Conservation (phyloP, 2,797 vertebrate genomes). For the Rachycentron canadum region DNA sequence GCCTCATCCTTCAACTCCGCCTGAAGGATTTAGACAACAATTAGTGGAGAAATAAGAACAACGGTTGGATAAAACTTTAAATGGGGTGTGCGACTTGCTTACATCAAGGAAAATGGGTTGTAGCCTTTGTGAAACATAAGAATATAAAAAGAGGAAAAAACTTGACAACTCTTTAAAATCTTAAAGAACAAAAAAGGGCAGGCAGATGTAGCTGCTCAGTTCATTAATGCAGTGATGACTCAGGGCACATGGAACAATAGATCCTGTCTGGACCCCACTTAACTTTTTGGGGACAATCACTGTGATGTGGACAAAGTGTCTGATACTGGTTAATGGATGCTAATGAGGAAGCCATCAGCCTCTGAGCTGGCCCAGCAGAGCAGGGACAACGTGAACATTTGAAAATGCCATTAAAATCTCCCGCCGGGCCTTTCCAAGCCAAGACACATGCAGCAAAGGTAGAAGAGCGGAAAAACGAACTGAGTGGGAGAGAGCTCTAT, state of each 20-base stretch:
- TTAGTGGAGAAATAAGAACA: neutral
- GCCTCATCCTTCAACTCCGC: slow-evolving; percentile 86
- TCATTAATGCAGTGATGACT: neutral
- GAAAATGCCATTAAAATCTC: slow-evolving; percentile 18
- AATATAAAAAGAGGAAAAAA: neutral
- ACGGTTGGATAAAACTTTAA: too few species aligned
- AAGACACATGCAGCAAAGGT: neutral
- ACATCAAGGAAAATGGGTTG: too few species aligned
- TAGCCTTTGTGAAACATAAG: neutral
- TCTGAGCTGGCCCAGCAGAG: slow-evolving; percentile 11
- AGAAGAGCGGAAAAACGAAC: neutral
- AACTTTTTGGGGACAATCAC: slow-evolving; percentile 23
- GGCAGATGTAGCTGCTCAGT: neutral
- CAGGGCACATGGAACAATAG: neutral
- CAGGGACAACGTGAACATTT: neutral
- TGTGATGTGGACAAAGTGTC: slow-evolving; percentile 27
- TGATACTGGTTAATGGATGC: slow-evolving; percentile 39
- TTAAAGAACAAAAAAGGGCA: neutral
- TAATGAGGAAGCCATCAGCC: slow-evolving; percentile 51
- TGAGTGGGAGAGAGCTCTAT: neutral
- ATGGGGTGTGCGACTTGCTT: too few species aligned
- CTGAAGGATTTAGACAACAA: slow-evolving; percentile 55
- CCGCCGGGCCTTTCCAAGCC: slow-evolving; percentile 20
- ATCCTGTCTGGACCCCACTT: neutral
- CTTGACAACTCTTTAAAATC: neutral